Conservation (phyloP, 1,140 invertebrate species). For the Maconellicoccus hirsutus region DNA sequence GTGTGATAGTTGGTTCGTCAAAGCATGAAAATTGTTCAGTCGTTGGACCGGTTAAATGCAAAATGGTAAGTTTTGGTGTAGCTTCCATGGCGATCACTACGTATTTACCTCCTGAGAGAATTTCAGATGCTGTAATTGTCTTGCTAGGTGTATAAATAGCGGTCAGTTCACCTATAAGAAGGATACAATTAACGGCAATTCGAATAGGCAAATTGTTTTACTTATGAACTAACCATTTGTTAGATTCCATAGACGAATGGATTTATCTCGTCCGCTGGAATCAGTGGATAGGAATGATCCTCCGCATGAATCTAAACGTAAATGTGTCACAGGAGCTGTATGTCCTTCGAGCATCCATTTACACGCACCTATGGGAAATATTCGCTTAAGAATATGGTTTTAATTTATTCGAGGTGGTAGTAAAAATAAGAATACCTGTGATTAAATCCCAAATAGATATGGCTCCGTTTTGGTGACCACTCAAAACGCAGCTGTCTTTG, state of each 20-base stretch:
- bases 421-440: conserved; percentile 45
- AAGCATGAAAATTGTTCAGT: conserved; percentile 26
- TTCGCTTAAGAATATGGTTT: not conserved
- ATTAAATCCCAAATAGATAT: conserved; percentile 78
- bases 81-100: conserved; percentile 56
- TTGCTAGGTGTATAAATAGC: conserved; percentile 64
- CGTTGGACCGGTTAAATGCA: conserved; percentile 43
- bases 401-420: not conserved
- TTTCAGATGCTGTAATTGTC: conserved; percentile 60
- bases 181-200: not conserved
- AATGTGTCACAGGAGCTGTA: conserved; percentile 55
- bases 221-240: conserved; percentile 44
- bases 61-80: conserved; percentile 47
- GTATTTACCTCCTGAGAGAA: conserved; percentile 54
- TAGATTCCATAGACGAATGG: conserved; percentile 66
- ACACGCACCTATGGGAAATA: conserved; percentile 45
- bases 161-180: conserved; percentile 49
- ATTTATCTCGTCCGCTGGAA: conserved; percentile 51
- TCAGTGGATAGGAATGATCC: conserved; percentile 58
- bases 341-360: conserved; percentile 61
- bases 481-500: conserved; percentile 64
- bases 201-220: not conserved
- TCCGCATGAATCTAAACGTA: conserved; percentile 57
- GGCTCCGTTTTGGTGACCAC: conserved; percentile 63
- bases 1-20: conserved; percentile 31